Evolutionary conservation across 2,888 invertebrate genomes (phyloP).

Genomic region (Hymenopus coronatus): DNA sequence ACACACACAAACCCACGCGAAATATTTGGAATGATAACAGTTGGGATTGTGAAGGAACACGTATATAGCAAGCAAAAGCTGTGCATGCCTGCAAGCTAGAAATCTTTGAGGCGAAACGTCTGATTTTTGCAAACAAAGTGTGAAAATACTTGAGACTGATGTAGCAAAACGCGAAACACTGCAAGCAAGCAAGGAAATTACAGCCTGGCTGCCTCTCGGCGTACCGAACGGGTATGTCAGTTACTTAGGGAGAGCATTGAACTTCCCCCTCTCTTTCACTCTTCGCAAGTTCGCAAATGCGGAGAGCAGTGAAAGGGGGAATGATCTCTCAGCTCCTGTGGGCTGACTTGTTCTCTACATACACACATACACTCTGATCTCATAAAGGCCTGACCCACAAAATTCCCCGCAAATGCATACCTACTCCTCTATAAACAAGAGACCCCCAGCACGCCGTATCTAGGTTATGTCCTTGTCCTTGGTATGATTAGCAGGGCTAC

Average conservation of each 20-base stretch:
- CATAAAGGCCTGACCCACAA: neutral
- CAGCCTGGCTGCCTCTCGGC: neutral
- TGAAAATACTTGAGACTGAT: neutral
- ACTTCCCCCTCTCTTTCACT: neutral
- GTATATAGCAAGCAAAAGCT: neutral
- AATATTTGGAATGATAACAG: neutral
- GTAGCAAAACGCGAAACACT: neutral
- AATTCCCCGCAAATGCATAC: neutral
- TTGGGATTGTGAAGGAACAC: neutral
- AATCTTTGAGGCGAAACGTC: neutral
- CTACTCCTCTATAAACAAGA: neutral
- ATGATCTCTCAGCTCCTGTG: neutral
- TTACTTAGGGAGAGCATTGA: neutral
- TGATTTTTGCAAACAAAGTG: neutral
- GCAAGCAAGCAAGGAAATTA: neutral
- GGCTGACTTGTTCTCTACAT: neutral
- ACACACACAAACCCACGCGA: neutral
- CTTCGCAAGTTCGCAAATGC: neutral
- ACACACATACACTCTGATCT: neutral
- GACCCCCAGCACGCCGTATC: neutral
- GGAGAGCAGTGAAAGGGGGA: neutral
- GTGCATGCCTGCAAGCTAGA: neutral
- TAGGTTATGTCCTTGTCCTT: neutral
- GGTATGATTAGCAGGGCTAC: no score
- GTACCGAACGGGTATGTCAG: neutral